A percentile compares a stretch with the other conserved stretches of the same genome.
phyloP scores from a whole-genome alignment of 1,140 invertebrate species.

The Philaenus spumarius region DNA sequence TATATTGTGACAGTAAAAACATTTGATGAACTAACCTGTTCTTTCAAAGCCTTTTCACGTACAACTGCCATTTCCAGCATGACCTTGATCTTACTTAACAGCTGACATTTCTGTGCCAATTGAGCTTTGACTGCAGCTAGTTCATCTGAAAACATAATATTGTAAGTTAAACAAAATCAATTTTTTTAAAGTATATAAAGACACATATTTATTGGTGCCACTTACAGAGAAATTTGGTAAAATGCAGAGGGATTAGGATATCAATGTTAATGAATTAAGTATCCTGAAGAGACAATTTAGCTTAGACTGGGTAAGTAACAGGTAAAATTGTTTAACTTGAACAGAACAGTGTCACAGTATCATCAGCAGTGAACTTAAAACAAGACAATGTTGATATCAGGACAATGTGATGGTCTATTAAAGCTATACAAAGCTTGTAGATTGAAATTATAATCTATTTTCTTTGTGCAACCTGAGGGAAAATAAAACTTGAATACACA shows the following conservation, averaged over 20 bases:
- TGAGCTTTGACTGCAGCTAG: conserved; percentile 39
- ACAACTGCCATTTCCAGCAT: conserved; percentile 45
- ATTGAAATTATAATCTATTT: no score
- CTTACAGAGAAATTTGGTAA: not conserved
- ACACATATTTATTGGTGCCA: no score
- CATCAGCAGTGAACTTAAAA: no score
- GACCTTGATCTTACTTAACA: conserved; percentile 48
- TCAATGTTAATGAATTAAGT: not conserved
- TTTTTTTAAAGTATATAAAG: not conserved
- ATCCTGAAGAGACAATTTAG: not conserved
- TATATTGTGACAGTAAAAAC: not conserved
- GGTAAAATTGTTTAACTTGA: no score
- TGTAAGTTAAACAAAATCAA: not conserved
- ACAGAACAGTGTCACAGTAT: no score
- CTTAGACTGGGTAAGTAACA: no score
- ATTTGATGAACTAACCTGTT: conserved; percentile 40
- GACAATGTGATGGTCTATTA: no score
- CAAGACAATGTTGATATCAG: no score
- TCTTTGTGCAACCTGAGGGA: no score
- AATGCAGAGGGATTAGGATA: not conserved
- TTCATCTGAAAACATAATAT: conserved; percentile 18
- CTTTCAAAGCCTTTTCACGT: conserved; percentile 46
- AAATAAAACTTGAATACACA: no score
- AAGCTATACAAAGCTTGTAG: no score
- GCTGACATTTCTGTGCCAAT: conserved; percentile 45